Conservation (phyloP, 1,140 invertebrate species). For the Kradibia gibbosae region DNA sequence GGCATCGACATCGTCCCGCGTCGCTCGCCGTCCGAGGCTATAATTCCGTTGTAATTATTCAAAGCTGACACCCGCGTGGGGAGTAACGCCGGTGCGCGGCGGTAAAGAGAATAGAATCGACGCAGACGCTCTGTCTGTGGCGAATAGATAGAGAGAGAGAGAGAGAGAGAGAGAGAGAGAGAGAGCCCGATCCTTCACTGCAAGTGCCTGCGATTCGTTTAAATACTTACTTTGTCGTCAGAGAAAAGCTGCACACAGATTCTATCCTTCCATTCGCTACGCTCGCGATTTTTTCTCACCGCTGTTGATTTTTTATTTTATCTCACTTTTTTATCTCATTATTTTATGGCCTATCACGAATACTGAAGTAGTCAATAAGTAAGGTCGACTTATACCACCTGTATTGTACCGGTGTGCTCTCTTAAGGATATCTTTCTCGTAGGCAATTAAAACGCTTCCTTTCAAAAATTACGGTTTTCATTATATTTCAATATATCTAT, state of each 20-base stretch:
- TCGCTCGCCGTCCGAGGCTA: background rate
- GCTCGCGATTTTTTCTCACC: background rate
- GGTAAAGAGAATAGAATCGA: background rate
- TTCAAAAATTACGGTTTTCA: background rate
- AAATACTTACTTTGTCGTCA: background rate
- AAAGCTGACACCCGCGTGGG: background rate
- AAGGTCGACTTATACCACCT: background rate
- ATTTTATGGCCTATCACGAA: background rate
- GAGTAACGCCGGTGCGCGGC: background rate
- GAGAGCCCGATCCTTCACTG: background rate
- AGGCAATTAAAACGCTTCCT: too few relatives aligned
- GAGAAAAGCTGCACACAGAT: background rate
- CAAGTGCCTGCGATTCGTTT: background rate
- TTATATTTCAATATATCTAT: background rate
- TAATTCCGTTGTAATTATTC: conserved; percentile 13
- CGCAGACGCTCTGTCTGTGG: too few relatives aligned
- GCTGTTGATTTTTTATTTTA: too few relatives aligned
- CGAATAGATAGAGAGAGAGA: too few relatives aligned
- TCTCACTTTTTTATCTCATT: too few relatives aligned
- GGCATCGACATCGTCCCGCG: background rate
- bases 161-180: too few relatives aligned
- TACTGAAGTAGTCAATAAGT: background rate
- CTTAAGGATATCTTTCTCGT: too few relatives aligned
- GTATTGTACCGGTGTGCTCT: too few relatives aligned
- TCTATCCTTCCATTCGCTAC: background rate